A percentile compares a stretch with the other conserved stretches of the same genome.
These are phyloP conservation scores for Chrysolina americana DNA, from an alignment of 2,888 invertebrate genomes.

Conservation along the genomic window DNA sequence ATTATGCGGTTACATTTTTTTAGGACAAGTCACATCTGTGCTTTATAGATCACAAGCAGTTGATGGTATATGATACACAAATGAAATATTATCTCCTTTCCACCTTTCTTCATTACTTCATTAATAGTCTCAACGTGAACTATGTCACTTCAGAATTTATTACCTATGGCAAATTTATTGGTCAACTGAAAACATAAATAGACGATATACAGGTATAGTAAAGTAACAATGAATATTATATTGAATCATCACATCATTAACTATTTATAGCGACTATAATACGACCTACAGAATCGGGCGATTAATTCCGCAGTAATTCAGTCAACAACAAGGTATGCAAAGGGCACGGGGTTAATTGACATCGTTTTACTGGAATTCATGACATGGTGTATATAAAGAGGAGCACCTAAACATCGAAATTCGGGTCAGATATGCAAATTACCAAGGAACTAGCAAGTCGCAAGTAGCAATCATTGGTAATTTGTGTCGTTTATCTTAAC, in stretches of 20 bases:
- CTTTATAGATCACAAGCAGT: no score
- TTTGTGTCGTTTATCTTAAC: neutral
- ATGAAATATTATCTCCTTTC: no score
- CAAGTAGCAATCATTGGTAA: neutral
- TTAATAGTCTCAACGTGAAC: no score
- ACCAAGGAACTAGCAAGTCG: no score
- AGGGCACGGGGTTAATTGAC: constrained; percentile 41
- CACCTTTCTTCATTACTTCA: no score
- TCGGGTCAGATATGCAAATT: neutral
- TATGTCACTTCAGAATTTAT: no score
- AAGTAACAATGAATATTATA: constrained; percentile 33
- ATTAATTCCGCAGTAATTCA: constrained; percentile 35
- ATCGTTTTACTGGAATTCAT: neutral
- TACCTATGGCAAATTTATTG: neutral
- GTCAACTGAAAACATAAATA: constrained; percentile 5
- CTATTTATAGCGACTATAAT: constrained; percentile 30
- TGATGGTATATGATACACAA: no score
- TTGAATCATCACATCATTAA: constrained; percentile 31
- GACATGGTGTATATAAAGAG: neutral
- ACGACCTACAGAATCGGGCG: constrained; percentile 19
- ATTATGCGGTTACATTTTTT: no score
- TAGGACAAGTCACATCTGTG: no score
- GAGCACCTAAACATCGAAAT: neutral
- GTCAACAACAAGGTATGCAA: constrained; percentile 38
- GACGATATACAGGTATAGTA: neutral